These are phyloP conservation scores for Gymnogyps californianus DNA, from an alignment of 2,113 vertebrate species.

Conservation along the genomic window DNA sequence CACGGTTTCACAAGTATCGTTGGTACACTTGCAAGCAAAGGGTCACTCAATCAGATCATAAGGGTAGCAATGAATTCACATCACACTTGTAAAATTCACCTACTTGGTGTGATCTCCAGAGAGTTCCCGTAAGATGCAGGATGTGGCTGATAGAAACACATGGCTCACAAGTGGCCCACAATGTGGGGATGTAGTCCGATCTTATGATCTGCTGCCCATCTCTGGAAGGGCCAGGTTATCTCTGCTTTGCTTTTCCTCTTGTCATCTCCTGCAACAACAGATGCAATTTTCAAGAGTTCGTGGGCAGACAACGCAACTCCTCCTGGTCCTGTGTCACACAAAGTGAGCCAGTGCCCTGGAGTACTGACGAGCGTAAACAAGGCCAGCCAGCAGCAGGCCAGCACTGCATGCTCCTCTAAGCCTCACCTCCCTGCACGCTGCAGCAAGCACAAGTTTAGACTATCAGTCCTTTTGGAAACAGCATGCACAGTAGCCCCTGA, in stretches of 20 bases:
- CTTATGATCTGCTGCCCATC: background rate
- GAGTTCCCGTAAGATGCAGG: background rate
- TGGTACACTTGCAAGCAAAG: background rate
- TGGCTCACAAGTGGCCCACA: accelerated
- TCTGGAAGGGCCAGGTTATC: background rate
- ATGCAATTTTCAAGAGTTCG: background rate
- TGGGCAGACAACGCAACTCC: background rate
- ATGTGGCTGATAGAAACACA: background rate
- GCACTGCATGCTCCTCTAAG: background rate
- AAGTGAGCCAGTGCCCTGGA: accelerated
- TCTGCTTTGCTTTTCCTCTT: background rate
- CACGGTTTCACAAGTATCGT: background rate
- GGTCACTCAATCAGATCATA: background rate
- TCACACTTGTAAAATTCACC: background rate
- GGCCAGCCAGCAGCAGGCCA: background rate
- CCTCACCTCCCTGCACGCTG: background rate
- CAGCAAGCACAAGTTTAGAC: background rate
- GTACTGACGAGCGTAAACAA: background rate
- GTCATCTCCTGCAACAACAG: background rate
- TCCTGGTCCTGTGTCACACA: background rate
- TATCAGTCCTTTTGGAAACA: background rate
- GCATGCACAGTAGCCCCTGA: background rate
- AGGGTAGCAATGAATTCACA: background rate
- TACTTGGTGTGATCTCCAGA: background rate
- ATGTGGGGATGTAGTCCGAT: background rate